Evolutionary conservation across 2,888 invertebrate genomes (phyloP), one percentile per base, ranked within the genome.

Genomic region (Epistrophella euchroma): DNA sequence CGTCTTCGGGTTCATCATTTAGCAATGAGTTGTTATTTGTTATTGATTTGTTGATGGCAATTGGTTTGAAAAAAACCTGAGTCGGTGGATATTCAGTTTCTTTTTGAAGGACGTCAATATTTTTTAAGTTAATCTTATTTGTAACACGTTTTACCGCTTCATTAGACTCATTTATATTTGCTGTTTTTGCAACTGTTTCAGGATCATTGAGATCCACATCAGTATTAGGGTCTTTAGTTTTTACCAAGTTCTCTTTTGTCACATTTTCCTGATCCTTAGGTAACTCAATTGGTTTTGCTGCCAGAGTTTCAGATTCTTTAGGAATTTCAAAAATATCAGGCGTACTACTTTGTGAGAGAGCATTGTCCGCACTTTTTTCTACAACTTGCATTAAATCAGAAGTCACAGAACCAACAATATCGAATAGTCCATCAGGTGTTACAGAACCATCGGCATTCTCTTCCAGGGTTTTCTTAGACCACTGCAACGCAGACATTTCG

Each of bases 401-500:
- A 9, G 81, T 71, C 9, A 68, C 52, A 2, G 43, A 15, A 22
- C 37, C 68, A 37, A 72, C 35, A 17, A 7, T 22, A 71, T 56
- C 32, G 19, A 50, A 9, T 9, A 68, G 17, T 25, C 17, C 28
- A 66, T 80, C 72, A 9, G 75, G 60, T 40, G 68, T 68, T 13
- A 58, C 22, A 32, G 71, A 81, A 9, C 11, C 47, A 15, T 76
- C 62, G 3, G 19, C 47, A 32, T 32, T 7, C 6, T 64, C 56
- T 0, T 64, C 52, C 9, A 40, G 9, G 0, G 75, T 37, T 60
- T 43, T 58, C 11, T 55, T 75, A 2, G 80, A 72, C 80, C 80
- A 85, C n/a, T 68, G 45, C 45, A 80, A 13, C 0, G 45, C 45
- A 9, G 85, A 80, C 68, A 85, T 62, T 55, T 81, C 85, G 4